Evolutionary conservation across 2,797 vertebrate species (phyloP), one percentile per base, ranked within the genome.

Genomic region (Acestrorhynchus altus): DNA sequence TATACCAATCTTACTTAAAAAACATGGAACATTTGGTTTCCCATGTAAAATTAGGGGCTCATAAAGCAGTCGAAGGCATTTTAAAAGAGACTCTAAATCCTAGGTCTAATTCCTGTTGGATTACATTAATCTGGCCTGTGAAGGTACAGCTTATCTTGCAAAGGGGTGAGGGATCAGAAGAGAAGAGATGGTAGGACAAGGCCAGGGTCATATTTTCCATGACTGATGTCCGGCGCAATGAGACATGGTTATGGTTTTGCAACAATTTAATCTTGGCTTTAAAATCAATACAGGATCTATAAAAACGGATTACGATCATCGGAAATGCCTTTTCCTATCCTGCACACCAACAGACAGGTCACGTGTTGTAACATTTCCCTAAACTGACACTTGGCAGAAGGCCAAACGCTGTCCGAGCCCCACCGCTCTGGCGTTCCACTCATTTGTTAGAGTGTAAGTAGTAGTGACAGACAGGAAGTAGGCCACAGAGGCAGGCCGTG

Each of bases 101-200:
- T 24, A 75, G 84, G 78, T 87, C 68, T 84, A 78, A 74, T 89
- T 88, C 70, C 74, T 70, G 51, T 72, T 68, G 76, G 88, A 89
- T 90, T 90, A 90, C 76, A 71, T 57, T 90, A 87, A 90, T 80
- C 83, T 82, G 78, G 71, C 59, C 77, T 70, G 82, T 78, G 1
- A 80, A 81, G 35, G 18, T 12, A 56, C 18, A 26, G 0, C 28
- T 60, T 57, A 57, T 35, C n/a, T 47, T 26, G 44, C 59, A 40
- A 20, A 7, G 46, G 22, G 12, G 20, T 60, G 47, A n/a, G 40
- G 35, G 13, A 71, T 64, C 52, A 76, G 64, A 20, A 28, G 4
- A 28, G 4, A 61, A 8, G 44, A 8, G 4, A 40, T 59, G 56
- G 4, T 0, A 35, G 56, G 12, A 47, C 26, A 13, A 12, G 46